A percentile compares a stretch with the other conserved stretches of the same genome.
These are phyloP conservation scores for Eilema griseolum DNA, from an alignment of 2,888 invertebrate species.

Conservation along the genomic window DNA sequence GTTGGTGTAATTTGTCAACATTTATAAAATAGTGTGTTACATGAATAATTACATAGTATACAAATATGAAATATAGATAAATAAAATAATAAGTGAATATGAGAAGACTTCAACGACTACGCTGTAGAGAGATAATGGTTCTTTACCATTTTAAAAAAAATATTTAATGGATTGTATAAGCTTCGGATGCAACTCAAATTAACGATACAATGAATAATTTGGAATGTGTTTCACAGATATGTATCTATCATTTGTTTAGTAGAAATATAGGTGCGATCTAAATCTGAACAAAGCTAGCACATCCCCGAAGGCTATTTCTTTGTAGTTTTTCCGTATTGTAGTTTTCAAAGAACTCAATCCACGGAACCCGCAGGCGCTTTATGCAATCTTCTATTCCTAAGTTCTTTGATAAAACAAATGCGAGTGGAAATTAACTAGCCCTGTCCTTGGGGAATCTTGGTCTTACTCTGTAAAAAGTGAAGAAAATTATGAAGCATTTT, in stretches of 20 bases:
- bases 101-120: too few relatives aligned
- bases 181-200: too few relatives aligned
- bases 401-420: conserved; percentile 41
- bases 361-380: conserved; percentile 26
- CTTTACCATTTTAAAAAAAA: too few relatives aligned
- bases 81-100: too few relatives aligned
- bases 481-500: neutral
- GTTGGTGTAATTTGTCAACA: too few relatives aligned
- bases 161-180: too few relatives aligned
- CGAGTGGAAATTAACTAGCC: conserved; percentile 27
- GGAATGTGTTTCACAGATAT: neutral
- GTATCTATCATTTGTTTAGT: neutral
- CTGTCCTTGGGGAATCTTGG: conserved; percentile 1
- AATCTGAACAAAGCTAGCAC: neutral
- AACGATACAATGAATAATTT: too few relatives aligned
- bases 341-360: conserved; percentile 25
- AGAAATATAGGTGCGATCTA: neutral
- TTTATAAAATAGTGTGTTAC: too few relatives aligned
- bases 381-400: conserved; percentile 34
- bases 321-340: conserved; percentile 17
- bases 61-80: too few relatives aligned
- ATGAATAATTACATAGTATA: too few relatives aligned
- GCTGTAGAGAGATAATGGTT: too few relatives aligned
- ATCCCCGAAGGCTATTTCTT: conserved; percentile 10
- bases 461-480: neutral